Conservation (phyloP, 2,888 invertebrate species). For the Schizaphis graminum region DNA sequence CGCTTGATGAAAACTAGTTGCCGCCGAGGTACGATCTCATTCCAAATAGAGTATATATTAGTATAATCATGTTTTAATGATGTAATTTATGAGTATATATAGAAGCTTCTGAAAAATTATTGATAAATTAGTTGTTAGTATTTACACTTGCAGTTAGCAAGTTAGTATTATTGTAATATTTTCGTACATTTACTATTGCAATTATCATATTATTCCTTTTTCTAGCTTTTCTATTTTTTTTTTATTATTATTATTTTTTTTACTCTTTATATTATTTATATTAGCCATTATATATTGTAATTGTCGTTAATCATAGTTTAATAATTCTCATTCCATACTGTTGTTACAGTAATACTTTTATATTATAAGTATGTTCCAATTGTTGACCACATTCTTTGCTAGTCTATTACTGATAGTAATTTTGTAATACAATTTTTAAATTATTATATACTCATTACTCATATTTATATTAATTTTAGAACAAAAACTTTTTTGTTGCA, state of each 20-base stretch:
- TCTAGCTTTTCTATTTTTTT: neutral
- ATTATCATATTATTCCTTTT: neutral
- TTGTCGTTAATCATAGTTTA: neutral
- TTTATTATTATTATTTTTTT: neutral
- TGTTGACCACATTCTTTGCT: slow-evolving; percentile 22
- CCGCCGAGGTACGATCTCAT: too few species aligned
- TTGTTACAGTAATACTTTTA: slow-evolving; percentile 2
- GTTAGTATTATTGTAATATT: slow-evolving; percentile 12
- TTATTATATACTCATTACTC: neutral
- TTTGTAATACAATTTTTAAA: slow-evolving; percentile 1
- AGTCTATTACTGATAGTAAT: slow-evolving; percentile 18
- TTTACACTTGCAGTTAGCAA: neutral
- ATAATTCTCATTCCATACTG: neutral
- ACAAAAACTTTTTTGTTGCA: neutral
- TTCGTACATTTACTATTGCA: neutral
- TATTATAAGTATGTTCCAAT: neutral
- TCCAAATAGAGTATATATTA: neutral
- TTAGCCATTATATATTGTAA: neutral
- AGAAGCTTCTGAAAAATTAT: neutral
- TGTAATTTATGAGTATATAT: neutral
- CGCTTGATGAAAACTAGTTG: too few species aligned
- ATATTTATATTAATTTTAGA: neutral
- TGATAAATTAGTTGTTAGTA: neutral
- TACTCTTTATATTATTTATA: neutral
- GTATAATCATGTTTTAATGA: neutral